Base-by-base conservation (phyloP, 2,797 vertebrate species). In the Acomys russatus region DNA sequence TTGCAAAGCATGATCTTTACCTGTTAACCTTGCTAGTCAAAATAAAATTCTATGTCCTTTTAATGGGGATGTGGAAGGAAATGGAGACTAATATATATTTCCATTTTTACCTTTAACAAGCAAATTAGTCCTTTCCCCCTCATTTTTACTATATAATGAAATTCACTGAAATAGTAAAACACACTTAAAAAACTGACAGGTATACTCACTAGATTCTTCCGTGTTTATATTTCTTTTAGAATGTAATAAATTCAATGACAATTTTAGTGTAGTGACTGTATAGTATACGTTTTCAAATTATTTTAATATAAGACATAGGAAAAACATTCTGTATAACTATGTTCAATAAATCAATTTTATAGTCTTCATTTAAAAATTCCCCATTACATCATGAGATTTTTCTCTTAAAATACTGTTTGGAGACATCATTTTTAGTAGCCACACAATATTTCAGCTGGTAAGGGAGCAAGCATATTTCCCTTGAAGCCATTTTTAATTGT, bases 361-460 rank as follows among this genome's bases (percentile, higher is more conserved):
- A 70, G 56, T 3, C n/a, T 84, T 22, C 4, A 35, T 86, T 73
- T 35, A 80, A 90, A n/a, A 38, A 30, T 92, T 87, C 10, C 49
- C 20, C n/a, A 90, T 79, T 59, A 49, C 63, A 64, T n/a, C 6
- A 44, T 90, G 66, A 64, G 7, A 1, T 77, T 88, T 91, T 61
- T 66, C 10, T 86, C 30, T 70, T 64, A 90, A 94, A 97, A 66
- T 78, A 76, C 86, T 80, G 78, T 70, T 89, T 83, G 30, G 68
- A 44, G 79, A 10, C 23, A 74, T 92, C 68, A 56, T n/a, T 91
- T 97, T 95, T 92, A 95, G 92, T 71, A 23, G 44, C 14, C 25
- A 59, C 12, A 54, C 0, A 6, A 82, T 94, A 87, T 38, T 85
- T 10, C 1, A 1, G 76, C 25, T 61, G 86, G 0, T 71, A 74